Evolutionary conservation across 2,113 vertebrate genomes (phyloP).

Genomic region (Pomatorhinus ruficollis): DNA sequence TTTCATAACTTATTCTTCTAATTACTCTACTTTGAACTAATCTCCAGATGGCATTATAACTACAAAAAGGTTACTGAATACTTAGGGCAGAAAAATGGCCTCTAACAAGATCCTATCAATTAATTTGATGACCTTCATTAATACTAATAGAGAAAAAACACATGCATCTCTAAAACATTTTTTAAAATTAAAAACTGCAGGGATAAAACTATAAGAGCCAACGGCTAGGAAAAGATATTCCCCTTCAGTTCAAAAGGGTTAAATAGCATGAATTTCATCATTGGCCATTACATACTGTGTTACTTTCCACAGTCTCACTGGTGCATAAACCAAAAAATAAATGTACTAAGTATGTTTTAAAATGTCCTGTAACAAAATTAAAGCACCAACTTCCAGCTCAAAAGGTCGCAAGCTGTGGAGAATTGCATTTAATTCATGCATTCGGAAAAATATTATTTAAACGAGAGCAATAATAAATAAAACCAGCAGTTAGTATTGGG

Average conservation of each 20-base stretch:
- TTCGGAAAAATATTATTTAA: neutral
- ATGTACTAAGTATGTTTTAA: neutral
- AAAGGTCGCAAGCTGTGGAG: neutral
- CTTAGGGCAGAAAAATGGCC: constrained; percentile 19
- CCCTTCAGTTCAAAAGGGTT: neutral
- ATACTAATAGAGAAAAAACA: constrained; percentile 15
- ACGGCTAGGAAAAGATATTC: neutral
- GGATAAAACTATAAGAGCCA: neutral
- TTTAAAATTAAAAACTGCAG: neutral
- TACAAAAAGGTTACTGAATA: constrained; percentile 19
- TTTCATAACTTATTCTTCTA: constrained; percentile 50
- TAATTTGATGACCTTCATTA: constrained; percentile 5
- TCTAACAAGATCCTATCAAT: constrained; percentile 20
- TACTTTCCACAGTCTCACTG: neutral
- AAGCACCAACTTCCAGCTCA: neutral
- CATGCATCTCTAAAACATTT: neutral
- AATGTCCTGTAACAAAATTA: neutral
- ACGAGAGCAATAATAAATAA: neutral
- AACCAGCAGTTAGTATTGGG: neutral
- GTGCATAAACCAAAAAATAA: neutral
- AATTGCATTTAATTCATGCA: neutral
- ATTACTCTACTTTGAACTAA: constrained; percentile 47
- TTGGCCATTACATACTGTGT: neutral
- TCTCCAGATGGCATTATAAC: constrained; percentile 26
- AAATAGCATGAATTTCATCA: neutral